These are phyloP conservation scores for Lepidurus packardi DNA, from an alignment of 1,140 invertebrate species.

Conservation along the genomic window DNA sequence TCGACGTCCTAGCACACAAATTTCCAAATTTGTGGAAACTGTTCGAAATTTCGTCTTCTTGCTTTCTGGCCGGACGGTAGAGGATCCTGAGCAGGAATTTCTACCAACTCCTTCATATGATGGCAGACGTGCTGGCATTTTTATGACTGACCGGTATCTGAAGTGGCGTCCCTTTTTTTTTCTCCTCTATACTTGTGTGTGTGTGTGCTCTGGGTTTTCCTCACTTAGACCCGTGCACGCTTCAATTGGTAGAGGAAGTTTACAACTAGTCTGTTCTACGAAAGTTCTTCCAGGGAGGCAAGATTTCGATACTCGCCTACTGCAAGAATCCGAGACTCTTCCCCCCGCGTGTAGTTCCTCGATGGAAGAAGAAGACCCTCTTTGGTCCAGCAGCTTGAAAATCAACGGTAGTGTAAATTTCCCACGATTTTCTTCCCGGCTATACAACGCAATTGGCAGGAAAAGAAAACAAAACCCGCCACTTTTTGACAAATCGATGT, in stretches of 20 bases:
- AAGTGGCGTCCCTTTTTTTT: not conserved
- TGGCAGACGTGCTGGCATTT: not conserved
- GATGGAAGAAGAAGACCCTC: not conserved
- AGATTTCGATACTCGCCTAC: not conserved
- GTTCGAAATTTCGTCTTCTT: not conserved
- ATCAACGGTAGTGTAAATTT: constrained; percentile 15
- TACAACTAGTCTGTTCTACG: not conserved
- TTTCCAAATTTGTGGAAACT: too few relatives aligned
- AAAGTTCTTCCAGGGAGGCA: not conserved
- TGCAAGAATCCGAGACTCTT: not conserved
- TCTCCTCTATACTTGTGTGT: not conserved
- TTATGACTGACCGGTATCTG: not conserved
- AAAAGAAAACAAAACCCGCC: not conserved
- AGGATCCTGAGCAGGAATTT: not conserved
- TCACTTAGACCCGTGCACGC: not conserved
- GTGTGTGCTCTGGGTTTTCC: not conserved
- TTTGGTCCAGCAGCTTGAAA: not conserved
- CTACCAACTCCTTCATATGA: not conserved
- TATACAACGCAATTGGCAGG: not conserved
- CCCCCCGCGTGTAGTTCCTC: not conserved
- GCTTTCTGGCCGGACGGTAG: not conserved
- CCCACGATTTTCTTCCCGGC: not conserved
- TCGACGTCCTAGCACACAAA: too few relatives aligned
- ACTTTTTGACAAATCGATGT: constrained; percentile 19
- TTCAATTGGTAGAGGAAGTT: constrained; percentile 4